Evolutionary conservation across 2,797 vertebrate genomes (phyloP).

Genomic region (Delichon dasypus): DNA sequence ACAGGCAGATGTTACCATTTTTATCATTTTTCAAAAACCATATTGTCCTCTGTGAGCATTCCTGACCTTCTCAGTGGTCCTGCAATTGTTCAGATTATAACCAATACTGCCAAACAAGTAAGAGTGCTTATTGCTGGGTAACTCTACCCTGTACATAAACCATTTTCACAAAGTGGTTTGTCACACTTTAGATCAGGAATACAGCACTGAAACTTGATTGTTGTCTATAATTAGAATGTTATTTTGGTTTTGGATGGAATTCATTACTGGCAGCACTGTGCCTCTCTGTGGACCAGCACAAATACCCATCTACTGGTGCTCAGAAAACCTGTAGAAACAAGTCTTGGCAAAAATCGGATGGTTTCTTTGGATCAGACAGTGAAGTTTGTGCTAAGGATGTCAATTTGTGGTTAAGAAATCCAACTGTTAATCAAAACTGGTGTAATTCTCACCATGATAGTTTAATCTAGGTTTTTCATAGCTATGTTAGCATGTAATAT

Average conservation of each 20-base stretch:
- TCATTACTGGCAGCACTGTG: background rate
- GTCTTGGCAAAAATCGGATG: background rate
- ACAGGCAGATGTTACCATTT: background rate
- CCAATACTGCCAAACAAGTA: background rate
- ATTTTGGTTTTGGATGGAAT: background rate
- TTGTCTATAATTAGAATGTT: background rate
- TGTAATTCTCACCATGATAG: background rate
- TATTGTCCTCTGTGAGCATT: background rate
- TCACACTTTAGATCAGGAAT: background rate
- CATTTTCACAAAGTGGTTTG: background rate
- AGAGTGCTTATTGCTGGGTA: background rate
- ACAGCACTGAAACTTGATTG: background rate
- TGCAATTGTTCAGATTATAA: background rate
- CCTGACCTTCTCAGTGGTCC: background rate
- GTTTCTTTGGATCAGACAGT: background rate
- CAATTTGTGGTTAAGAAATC: background rate
- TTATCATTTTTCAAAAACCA: background rate
- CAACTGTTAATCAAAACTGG: background rate
- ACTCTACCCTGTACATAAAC: background rate
- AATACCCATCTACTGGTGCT: background rate
- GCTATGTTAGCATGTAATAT: background rate
- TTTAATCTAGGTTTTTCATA: background rate
- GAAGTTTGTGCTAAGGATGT: background rate
- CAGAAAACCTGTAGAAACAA: background rate
- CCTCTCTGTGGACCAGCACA: background rate